Base-by-base conservation (phyloP, 2,113 vertebrate genomes). In the Macrotus californicus region DNA sequence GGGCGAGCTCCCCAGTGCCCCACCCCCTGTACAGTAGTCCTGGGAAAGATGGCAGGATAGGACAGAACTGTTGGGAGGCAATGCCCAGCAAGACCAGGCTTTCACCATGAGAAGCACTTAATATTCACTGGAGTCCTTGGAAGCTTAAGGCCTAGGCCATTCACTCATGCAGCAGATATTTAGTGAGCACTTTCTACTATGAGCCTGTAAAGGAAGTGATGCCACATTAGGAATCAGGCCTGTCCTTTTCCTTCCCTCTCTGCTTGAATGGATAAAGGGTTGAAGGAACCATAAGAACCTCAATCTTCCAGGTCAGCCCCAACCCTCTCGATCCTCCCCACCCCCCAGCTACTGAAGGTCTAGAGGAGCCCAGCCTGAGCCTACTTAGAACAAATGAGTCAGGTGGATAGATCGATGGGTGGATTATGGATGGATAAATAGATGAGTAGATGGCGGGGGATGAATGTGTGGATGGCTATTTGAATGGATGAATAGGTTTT, bases 61-160 rank as follows among this genome's bases (percentile, higher is more conserved):
- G 84, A 96, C 34, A 95, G 83, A 66, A 64, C 36, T 75, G n/a
- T 84, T 56, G 76, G 41, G 43, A 95, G 54, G 61, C 19, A 83
- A 77, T 0, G 15, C 12, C 34, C 69, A 93, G 61, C 48, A 94
- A 87, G 59, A 59, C 39, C 73, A 76, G 52, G 50, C 34, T 75
- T 91, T 85, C 36, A 46, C 66, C 43, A 73, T 7, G 48, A 92
- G 76, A 92, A 86, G 46, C 12, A 83, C 46, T 22, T 12, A 79
- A 77, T n/a, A 87, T 64, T 76, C 89, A n/a, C 29, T 59, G 29
- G 24, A 52, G 59, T 48, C 46, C 77, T 66, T 79, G 26, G 52
- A 79, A 85, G 72, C 52, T 79, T 41, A 66, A 41, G 75, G 79
- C 34, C 13, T 21, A 89, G 19, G 72, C 39, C 75, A 87, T 46